A percentile compares a stretch with the other conserved stretches of the same genome.
Evolutionary conservation across 2,797 vertebrate species (phyloP).

Genomic region (Typhlichthys subterraneus): DNA sequence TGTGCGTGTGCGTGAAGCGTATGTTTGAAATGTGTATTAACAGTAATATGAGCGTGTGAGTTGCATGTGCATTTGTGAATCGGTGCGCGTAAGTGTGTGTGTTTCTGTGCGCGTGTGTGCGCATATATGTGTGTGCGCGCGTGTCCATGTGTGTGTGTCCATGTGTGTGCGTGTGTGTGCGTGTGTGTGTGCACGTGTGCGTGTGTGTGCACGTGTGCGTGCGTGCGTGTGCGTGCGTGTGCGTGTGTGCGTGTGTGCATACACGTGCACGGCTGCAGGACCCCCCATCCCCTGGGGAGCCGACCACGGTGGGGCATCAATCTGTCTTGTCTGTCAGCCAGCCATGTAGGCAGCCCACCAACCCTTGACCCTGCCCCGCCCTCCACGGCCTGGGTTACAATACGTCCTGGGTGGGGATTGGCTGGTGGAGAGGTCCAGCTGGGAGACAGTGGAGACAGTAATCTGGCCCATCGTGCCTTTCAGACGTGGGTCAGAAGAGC

Average conservation of each 20-base stretch:
- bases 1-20: too few relatives aligned
- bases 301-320: constrained; percentile 68
- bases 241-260: too few relatives aligned
- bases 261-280: neutral
- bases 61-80: too few relatives aligned
- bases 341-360: constrained; percentile 50
- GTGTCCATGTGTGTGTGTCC: neutral
- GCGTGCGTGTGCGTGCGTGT: neutral
- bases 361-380: constrained; percentile 71
- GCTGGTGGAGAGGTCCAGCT: constrained; percentile 56
- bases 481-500: constrained; percentile 37
- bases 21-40: too few relatives aligned
- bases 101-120: neutral
- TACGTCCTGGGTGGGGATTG: constrained; percentile 53
- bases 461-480: constrained; percentile 57
- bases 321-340: constrained; percentile 73
- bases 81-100: constrained; percentile 24
- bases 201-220: neutral
- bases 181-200: constrained; percentile 5
- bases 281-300: constrained; percentile 54
- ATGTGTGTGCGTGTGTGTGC: neutral
- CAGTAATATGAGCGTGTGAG: too few relatives aligned
- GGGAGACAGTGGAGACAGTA: constrained; percentile 64
- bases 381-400: constrained; percentile 63
- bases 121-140: too few relatives aligned